Base-by-base conservation (phyloP, 2,113 vertebrate species). In the Columbina picui region DNA sequence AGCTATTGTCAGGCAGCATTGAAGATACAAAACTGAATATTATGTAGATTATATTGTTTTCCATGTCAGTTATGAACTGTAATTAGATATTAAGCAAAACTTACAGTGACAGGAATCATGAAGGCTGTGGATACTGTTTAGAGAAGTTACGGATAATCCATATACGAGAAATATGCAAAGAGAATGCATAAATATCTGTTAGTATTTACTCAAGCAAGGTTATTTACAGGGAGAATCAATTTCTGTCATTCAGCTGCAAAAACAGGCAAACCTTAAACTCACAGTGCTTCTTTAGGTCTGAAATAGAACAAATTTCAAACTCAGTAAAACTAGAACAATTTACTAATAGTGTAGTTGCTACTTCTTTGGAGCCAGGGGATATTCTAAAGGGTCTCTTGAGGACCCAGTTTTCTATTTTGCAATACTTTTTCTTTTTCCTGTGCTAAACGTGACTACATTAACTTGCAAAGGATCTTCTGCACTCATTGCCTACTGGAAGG, bases 41-140 rank as follows among this genome's bases (percentile, higher is more conserved):
- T 93, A 87, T 93, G 82, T 60, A 87, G 57, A 93, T 90, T 76
- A 79, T 87, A 79, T 82, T 85, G 57, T 93, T 95, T 94, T 91
- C 53, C 6, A 65, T 90, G 82, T 79, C 90, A 90, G 39, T 89
- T 91, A 91, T 60, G 61, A 95, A 90, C 43, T 60, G 47, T 56
- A 94, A 95, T 91, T 93, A 94, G 65, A 49, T 61, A 90, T 79
- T 87, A 90, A 79, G 43, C 16, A 94, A 94, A 97, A 87, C 50
- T 57, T 65, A 69, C 39, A 82, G 53, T 39, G 75, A 87, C 49
- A 91, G 85, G 87, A 94, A 87, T 70, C 92, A 77, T 41, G 60
- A 93, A 81, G 34, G 27, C 12, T 91, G 34, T 52, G 43, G 36
- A 16, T 93, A 56, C n/a, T 43, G 29, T 57, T 81, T 78, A 68